Evolutionary conservation across 2,113 vertebrate genomes (phyloP).

Genomic region (Jaculus jaculus): DNA sequence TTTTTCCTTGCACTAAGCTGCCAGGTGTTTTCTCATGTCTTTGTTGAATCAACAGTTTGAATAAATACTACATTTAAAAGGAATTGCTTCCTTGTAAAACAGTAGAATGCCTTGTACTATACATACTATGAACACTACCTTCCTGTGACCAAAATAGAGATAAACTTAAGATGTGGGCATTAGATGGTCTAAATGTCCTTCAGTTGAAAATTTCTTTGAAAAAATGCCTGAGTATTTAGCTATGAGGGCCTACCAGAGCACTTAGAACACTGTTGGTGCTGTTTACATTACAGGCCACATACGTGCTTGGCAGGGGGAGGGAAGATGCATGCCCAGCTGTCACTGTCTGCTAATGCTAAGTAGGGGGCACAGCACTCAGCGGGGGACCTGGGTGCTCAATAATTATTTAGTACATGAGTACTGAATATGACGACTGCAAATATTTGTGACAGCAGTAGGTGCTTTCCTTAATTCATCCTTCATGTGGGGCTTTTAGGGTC

Average conservation of each 20-base stretch:
- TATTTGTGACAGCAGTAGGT: neutral
- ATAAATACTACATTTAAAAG: neutral
- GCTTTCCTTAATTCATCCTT: neutral
- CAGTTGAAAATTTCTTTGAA: neutral
- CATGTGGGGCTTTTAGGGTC: neutral
- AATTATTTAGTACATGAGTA: neutral
- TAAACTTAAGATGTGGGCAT: neutral
- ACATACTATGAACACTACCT: neutral
- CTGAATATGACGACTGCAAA: neutral
- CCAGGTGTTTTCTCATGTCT: neutral
- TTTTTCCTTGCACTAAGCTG: neutral
- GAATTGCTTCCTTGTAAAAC: neutral
- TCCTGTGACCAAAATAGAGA: neutral
- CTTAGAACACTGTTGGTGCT: neutral
- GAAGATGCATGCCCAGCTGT: neutral
- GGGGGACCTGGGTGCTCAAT: neutral
- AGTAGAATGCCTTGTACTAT: neutral
- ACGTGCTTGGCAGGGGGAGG: neutral
- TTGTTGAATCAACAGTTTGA: neutral
- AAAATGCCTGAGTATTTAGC: neutral
- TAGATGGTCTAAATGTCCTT: neutral
- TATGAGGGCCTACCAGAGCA: neutral
- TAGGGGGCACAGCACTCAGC: too few species aligned
- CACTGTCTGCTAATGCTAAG: neutral
- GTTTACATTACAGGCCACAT: neutral